Evolutionary conservation across 1,140 invertebrate species (phyloP), one percentile per base, ranked within the genome.

Genomic region (Bombyx mori): DNA sequence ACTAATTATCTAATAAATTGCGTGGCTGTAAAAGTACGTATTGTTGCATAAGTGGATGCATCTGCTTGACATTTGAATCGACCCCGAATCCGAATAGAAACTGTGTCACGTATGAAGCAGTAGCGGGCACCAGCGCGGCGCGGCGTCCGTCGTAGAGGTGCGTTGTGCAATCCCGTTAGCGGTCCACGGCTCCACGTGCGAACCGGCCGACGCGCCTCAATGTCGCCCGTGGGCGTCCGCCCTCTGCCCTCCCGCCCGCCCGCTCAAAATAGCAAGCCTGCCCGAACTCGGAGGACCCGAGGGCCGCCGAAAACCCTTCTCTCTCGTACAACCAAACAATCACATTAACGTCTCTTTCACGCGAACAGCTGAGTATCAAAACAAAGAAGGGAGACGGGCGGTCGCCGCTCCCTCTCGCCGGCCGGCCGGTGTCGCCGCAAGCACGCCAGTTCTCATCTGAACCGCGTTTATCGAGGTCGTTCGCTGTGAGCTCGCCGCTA

Each of bases 281-380:
- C 61, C 77, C 76, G 79, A 82, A 73, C 63, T 56, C 52, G 48
- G 54, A 56, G 48, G 55, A 35, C 58, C 65, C 77, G 77, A 70
- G 48, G 43, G 43, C 56, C 44, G 7, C 65, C 77, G 73, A 75
- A 45, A 9, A 73, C 77, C 71, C 71, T 52, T 82, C 74, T 46
- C 67, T 66, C 77, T 44, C 66, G 44, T 60, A 7, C 26, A 35
- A 35, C 26, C 26, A 2, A 35, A 35, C 26, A 51, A 7, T 1
- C 8, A 51, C 42, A 26, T 53, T 53, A 49, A 50, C 56, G 45
- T 76, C 71, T 73, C 77, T 46, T 68, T 79, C 74, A 18, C 62
- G 54, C 71, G 65, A 88, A 88, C 87, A 88, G 87, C 87, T 88
- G 87, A 88, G 86, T 86, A 88, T 87, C 87, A 89, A 88, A 89